Conservation (phyloP, 2,113 vertebrate species). For the Addax nasomaculatus region DNA sequence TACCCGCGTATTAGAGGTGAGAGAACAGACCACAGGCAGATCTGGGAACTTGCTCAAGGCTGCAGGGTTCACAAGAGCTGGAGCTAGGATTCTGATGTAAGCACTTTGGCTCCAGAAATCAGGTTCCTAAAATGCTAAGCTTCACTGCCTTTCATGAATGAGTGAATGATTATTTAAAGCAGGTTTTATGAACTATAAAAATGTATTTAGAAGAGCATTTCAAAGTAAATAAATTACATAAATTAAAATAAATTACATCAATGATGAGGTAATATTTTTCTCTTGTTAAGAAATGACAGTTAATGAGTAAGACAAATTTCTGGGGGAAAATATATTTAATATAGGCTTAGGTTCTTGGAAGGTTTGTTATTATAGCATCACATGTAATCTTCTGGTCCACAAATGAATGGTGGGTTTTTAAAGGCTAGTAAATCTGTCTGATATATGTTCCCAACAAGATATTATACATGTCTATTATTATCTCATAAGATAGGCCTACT, state of each 20-base stretch:
- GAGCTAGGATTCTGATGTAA: neutral
- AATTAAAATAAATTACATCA: constrained; percentile 43
- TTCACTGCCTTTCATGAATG: constrained; percentile 7
- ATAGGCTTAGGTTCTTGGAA: constrained; percentile 22
- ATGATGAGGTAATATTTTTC: constrained; percentile 14
- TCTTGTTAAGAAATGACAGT: constrained; percentile 16
- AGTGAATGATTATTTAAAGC: constrained; percentile 28
- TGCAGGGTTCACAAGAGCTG: neutral
- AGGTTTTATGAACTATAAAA: constrained; percentile 54
- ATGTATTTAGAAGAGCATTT: constrained; percentile 25
- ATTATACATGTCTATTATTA: neutral
- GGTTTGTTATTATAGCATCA: neutral
- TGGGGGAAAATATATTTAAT: neutral
- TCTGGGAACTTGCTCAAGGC: neutral
- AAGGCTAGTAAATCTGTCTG: constrained; percentile 46
- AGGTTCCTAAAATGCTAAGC: neutral
- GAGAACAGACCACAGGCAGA: neutral
- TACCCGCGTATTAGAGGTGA: neutral
- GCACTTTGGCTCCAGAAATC: neutral
- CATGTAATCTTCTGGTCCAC: neutral
- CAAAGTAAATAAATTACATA: neutral
- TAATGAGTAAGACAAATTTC: neutral
- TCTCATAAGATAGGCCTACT: neutral
- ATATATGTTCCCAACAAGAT: constrained; percentile 26
- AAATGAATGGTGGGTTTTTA: constrained; percentile 31